Evolutionary conservation across 2,113 vertebrate species (phyloP).

Genomic region (Periophthalmodon schlosseri): DNA sequence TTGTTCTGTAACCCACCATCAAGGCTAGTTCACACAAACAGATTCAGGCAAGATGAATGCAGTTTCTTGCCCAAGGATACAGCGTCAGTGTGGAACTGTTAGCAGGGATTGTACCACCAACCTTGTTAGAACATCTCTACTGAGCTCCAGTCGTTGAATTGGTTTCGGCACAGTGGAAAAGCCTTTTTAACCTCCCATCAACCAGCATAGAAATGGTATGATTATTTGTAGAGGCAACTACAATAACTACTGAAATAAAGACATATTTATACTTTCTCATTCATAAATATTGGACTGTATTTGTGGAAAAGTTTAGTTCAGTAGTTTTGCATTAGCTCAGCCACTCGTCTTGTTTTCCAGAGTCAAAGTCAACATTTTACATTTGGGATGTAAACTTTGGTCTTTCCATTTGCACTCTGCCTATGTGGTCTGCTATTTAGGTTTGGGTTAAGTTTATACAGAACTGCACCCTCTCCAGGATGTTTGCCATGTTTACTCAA

Average conservation of each 20-base stretch:
- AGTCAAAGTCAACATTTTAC: not conserved
- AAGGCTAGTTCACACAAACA: no score
- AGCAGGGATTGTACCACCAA: no score
- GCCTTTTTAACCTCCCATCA: no score
- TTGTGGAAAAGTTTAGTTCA: not conserved
- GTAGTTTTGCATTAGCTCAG: no score
- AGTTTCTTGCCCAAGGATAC: no score
- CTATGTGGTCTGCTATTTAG: conserved; percentile 4
- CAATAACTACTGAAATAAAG: not conserved
- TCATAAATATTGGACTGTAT: not conserved
- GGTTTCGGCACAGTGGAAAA: no score
- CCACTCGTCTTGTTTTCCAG: not conserved
- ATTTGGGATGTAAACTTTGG: conserved; percentile 9
- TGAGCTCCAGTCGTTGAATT: no score
- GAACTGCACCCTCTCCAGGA: not conserved
- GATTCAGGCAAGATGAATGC: no score
- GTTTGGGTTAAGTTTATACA: not conserved
- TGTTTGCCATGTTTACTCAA: conserved; percentile 31
- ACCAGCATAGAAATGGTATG: no score
- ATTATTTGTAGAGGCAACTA: no score
- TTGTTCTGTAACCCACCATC: not conserved
- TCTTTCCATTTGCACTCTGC: not conserved
- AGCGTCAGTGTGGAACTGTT: no score
- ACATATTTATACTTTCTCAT: not conserved
- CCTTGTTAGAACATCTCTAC: no score